Conservation (phyloP, 2,888 invertebrate species). For the Microplitis manilae region DNA sequence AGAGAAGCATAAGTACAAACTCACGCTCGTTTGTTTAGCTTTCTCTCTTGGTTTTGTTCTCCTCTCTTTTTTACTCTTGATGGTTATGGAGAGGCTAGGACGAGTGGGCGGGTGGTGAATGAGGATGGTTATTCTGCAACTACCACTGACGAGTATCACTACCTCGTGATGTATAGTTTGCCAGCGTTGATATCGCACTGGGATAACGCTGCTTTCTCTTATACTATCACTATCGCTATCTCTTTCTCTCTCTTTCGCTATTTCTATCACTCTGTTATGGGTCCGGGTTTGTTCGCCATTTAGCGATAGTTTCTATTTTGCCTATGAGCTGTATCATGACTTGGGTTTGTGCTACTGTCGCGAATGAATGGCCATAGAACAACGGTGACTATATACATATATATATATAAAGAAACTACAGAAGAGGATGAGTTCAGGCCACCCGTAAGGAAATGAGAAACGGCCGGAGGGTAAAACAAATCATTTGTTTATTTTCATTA, state of each 20-base stretch:
- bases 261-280: constrained; percentile 4
- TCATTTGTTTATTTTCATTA: constrained; percentile 19
- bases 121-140: constrained; percentile 8
- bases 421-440: constrained; percentile 11
- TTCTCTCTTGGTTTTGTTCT: constrained; percentile 6
- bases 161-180: constrained; percentile 36
- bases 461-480: constrained; percentile 1
- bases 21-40: constrained; percentile 19
- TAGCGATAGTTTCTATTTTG: constrained; percentile 36
- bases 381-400: background rate
- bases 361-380: constrained; percentile 35
- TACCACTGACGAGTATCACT: constrained; percentile 36
- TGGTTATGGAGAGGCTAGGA: constrained; percentile 9
- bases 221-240: background rate
- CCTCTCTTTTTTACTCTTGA: constrained; percentile 17
- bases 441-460: constrained; percentile 20
- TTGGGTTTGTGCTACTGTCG: constrained; percentile 27
- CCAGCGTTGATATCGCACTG: constrained; percentile 35
- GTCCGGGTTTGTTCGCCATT: constrained; percentile 30
- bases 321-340: constrained; percentile 32
- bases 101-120: constrained; percentile 20
- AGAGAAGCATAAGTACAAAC: constrained; percentile 13
- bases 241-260: constrained; percentile 11
- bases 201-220: constrained; percentile 15
- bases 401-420: background rate